Evolutionary conservation across 2,888 invertebrate genomes (phyloP).

Genomic region (Bedellia somnulentella): DNA sequence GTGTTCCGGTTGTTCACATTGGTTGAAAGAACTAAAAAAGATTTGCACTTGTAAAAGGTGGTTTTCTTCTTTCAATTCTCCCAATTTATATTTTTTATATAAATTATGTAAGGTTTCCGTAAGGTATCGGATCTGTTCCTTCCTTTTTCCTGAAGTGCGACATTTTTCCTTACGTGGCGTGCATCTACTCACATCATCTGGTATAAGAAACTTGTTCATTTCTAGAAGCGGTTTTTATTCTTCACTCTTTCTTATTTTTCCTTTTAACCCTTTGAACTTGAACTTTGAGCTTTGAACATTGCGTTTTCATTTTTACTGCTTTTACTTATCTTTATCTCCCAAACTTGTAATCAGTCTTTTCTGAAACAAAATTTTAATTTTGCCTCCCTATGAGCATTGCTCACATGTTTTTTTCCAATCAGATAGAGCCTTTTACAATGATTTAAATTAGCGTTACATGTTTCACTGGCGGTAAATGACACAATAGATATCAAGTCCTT

Average conservation of each 20-base stretch:
- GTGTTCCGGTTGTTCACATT: constrained; percentile 2
- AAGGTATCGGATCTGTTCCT: not conserved
- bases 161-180: not conserved
- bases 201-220: not conserved
- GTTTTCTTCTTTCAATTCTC: no score
- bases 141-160: not conserved
- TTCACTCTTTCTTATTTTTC: not conserved
- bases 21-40: constrained; percentile 2
- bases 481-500: no score
- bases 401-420: no score
- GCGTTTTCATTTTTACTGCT: not conserved
- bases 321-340: not conserved
- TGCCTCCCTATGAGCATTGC: no score
- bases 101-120: not conserved
- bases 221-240: not conserved
- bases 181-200: not conserved
- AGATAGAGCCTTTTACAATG: no score
- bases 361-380: no score
- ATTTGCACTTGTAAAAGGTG: constrained; percentile 4
- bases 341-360: not conserved
- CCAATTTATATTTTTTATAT: not conserved
- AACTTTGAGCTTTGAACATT: not conserved
- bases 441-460: no score
- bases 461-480: no score
- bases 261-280: not conserved